A percentile compares a stretch with the other conserved stretches of the same genome.
phyloP scores from a whole-genome alignment of 2,888 invertebrate genomes.

The Clostera curtula region DNA sequence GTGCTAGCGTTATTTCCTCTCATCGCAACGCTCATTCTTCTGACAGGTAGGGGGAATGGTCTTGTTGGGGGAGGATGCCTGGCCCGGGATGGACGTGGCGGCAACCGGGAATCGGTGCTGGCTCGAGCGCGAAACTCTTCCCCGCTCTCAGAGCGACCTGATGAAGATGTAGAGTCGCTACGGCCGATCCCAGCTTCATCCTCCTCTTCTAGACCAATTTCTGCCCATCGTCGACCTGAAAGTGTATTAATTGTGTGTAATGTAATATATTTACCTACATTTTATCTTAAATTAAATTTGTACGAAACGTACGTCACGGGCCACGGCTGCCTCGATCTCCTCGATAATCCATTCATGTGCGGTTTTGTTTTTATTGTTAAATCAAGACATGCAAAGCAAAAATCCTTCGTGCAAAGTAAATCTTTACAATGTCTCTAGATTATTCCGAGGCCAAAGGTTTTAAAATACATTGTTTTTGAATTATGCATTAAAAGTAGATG shows the following conservation, averaged over 20 bases:
- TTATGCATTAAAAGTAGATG: too few relatives aligned
- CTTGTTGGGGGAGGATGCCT: conserved; percentile 58
- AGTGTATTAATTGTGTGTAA: neutral
- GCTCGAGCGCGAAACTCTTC: conserved; percentile 82
- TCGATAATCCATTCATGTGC: too few relatives aligned
- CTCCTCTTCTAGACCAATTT: conserved; percentile 77
- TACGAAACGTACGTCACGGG: too few relatives aligned
- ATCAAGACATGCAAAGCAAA: too few relatives aligned
- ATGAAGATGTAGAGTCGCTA: conserved; percentile 54
- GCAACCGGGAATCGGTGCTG: conserved; percentile 78
- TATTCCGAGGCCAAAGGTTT: too few relatives aligned
- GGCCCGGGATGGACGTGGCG: conserved; percentile 76
- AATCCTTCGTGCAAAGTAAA: too few relatives aligned
- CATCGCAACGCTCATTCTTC: conserved; percentile 88
- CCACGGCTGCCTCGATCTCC: too few relatives aligned
- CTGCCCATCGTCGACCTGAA: conserved; percentile 77
- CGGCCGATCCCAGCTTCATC: conserved; percentile 60
- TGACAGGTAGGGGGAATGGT: conserved; percentile 69
- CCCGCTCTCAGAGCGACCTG: conserved; percentile 41
- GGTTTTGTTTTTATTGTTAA: too few relatives aligned
- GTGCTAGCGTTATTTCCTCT: conserved; percentile 76
- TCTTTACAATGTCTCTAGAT: too few relatives aligned
- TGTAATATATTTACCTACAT: neutral
- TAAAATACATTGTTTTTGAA: too few relatives aligned
- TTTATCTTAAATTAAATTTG: neutral